phyloP scores from a whole-genome alignment of 2,113 vertebrate species.

The Neoarius graeffei region DNA sequence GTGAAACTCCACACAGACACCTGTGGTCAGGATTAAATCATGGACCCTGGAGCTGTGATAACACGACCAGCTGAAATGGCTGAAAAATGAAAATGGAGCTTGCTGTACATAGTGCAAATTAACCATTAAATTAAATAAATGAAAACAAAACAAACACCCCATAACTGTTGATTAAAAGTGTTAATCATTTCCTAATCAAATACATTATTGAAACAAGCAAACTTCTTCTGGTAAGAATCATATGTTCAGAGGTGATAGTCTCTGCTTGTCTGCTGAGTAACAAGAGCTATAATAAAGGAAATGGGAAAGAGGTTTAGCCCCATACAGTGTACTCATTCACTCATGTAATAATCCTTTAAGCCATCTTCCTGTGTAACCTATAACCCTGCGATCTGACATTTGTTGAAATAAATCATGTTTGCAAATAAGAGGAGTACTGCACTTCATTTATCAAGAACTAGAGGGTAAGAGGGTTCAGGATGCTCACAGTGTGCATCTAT shows the following conservation, averaged over 20 bases:
- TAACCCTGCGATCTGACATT: slow-evolving; percentile 40
- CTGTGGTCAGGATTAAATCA: not conserved
- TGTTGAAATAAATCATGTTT: slow-evolving; percentile 45
- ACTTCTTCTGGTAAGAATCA: not conserved
- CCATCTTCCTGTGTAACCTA: slow-evolving; percentile 40
- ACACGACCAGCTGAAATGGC: not conserved
- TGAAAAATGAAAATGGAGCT: not conserved
- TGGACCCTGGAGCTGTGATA: not conserved
- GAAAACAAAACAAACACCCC: not conserved
- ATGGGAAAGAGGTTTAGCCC: slow-evolving; percentile 32
- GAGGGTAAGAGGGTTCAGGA: not conserved
- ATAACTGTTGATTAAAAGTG: not conserved
- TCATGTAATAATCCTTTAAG: slow-evolving; percentile 47
- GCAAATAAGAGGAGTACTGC: slow-evolving; percentile 1
- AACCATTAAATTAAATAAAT: not conserved
- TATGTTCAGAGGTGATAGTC: slow-evolving; percentile 13
- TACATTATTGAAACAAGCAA: not conserved
- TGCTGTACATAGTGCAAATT: not conserved
- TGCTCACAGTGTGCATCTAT: slow-evolving; percentile 39
- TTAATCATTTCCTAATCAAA: not conserved
- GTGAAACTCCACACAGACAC: not conserved
- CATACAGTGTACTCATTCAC: slow-evolving; percentile 41
- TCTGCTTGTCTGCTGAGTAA: slow-evolving; percentile 11
- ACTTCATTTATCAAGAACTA: slow-evolving; percentile 16
- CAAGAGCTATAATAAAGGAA: slow-evolving; percentile 35